These are phyloP conservation scores for Hydractinia symbiolongicarpus DNA, from an alignment of 30 jellyfish, hydroid and myxozoan species.

Conservation along the genomic window DNA sequence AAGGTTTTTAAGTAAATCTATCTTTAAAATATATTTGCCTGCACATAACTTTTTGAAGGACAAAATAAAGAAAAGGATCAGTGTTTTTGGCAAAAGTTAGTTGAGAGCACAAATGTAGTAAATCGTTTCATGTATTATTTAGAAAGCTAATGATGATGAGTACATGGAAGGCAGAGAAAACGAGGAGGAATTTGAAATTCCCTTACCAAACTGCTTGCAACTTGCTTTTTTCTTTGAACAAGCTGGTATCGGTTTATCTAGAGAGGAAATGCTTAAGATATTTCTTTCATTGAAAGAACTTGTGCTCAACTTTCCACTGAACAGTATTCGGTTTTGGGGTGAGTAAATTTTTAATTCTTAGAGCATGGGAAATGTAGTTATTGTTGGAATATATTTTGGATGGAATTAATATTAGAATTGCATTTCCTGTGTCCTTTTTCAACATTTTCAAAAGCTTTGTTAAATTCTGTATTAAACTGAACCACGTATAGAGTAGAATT, in stretches of 20 bases:
- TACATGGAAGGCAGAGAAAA: constrained; percentile 53
- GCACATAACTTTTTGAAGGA: no score
- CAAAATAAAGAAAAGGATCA: no score
- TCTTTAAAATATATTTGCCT: no score
- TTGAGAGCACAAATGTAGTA: not conserved
- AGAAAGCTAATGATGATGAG: constrained; percentile 46
- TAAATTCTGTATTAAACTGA: no score
- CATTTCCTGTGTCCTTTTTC: no score
- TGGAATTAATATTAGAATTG: no score
- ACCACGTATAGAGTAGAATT: no score
- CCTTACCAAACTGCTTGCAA: constrained; percentile 91
- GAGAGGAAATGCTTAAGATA: constrained; percentile 76
- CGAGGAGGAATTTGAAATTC: constrained; percentile 91
- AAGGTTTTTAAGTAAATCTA: no score
- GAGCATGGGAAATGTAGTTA: not conserved
- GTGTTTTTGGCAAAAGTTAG: no score
- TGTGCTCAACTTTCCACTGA: constrained; percentile 58
- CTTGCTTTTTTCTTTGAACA: constrained; percentile 81
- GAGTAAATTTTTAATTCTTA: not conserved
- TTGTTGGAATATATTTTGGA: no score
- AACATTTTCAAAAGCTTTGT: no score
- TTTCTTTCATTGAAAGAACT: constrained; percentile 77
- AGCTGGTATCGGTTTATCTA: constrained; percentile 84
- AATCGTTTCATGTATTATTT: not conserved
- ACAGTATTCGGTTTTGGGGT: constrained; percentile 96